A percentile compares a stretch with the other conserved stretches of the same genome.
phyloP scores from a whole-genome alignment of 2,113 vertebrate species.

The Siniperca chuatsi region DNA sequence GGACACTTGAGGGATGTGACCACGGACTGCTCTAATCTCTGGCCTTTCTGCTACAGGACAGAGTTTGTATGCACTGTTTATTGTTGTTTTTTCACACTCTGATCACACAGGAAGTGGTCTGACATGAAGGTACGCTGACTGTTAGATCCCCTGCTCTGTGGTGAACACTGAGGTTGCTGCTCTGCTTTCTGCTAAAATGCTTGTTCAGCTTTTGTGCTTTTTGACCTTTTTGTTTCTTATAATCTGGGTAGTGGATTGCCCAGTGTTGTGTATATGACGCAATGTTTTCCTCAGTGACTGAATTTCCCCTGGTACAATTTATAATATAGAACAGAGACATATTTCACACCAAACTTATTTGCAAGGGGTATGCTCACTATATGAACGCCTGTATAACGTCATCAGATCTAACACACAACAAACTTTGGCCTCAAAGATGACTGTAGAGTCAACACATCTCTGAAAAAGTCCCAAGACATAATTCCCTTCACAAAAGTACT shows the following conservation, averaged over 20 bases:
- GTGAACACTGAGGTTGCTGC: not conserved
- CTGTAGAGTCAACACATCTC: too few species aligned
- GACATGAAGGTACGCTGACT: not conserved
- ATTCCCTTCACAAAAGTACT: not conserved
- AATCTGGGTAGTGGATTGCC: not conserved
- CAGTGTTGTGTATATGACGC: not conserved
- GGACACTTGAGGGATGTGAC: not conserved
- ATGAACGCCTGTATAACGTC: not conserved
- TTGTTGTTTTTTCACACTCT: not conserved
- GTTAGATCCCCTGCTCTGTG: not conserved
- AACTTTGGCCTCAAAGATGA: not conserved
- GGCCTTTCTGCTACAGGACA: not conserved
- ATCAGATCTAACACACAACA: not conserved
- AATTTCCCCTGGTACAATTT: not conserved
- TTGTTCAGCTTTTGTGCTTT: not conserved
- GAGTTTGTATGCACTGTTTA: rapidly evolving
- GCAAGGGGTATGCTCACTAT: not conserved
- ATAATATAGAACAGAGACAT: not conserved
- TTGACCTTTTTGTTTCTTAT: not conserved
- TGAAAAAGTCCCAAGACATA: too few species aligned
- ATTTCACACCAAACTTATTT: not conserved
- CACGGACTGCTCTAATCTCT: not conserved
- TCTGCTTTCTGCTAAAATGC: not conserved
- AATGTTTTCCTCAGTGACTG: not conserved
- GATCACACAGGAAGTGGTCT: slow-evolving; percentile 49